Conservation (phyloP, 1,140 invertebrate genomes). For the Pseudomyrmex gracilis region DNA sequence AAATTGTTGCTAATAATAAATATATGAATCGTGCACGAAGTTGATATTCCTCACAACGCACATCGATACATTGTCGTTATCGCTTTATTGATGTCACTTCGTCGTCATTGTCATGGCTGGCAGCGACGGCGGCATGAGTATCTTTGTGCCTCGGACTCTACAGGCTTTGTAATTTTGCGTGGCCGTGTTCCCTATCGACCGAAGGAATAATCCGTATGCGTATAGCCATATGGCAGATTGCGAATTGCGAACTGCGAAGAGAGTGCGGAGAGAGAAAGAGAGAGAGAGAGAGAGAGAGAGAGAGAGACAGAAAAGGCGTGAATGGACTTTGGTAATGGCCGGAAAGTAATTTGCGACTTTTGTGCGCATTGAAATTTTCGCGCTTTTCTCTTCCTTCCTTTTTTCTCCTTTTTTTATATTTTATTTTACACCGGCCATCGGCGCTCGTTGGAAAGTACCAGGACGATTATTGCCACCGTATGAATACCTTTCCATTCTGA, state of each 20-base stretch:
- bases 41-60: conserved; percentile 16
- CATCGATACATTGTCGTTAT: not conserved
- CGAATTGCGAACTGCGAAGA: not conserved
- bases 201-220: conserved; percentile 49
- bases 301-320: conserved; percentile 11
- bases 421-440: conserved; percentile 40
- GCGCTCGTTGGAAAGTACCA: conserved; percentile 42
- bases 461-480: conserved; percentile 54
- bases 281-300: too few species aligned
- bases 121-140: not conserved
- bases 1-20: too few species aligned
- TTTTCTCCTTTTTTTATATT: conserved; percentile 35
- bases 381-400: conserved; percentile 44
- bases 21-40: not conserved
- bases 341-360: conserved; percentile 62
- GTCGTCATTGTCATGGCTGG: not conserved
- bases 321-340: conserved; percentile 57
- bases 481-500: conserved; percentile 52
- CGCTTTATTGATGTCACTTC: not conserved
- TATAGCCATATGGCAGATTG: conserved; percentile 24
- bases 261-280: too few species aligned
- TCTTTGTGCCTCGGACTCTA: conserved; percentile 25
- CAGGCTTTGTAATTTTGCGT: conserved; percentile 49
- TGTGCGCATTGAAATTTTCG: conserved; percentile 61
- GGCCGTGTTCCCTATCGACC: conserved; percentile 25